Conservation (phyloP, 2,888 invertebrate genomes). For the Lobophora halterata region DNA sequence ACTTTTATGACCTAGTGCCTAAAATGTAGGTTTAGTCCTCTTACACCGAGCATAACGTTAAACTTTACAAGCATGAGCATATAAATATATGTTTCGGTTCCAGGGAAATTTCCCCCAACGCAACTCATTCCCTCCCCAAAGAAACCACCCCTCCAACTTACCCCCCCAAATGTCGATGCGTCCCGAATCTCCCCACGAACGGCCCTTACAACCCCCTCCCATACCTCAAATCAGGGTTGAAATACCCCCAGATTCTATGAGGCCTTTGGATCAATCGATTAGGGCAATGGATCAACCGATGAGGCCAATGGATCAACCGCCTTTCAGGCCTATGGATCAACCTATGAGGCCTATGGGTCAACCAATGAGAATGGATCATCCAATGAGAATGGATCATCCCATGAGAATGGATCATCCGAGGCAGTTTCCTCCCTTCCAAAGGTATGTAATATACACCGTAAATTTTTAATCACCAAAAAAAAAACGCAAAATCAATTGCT, state of each 20-base stretch:
- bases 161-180: constrained; percentile 35
- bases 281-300: neutral
- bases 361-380: no score
- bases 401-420: no score
- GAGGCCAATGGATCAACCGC: constrained; percentile 12
- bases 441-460: no score
- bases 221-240: constrained; percentile 19
- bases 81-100: constrained; percentile 28
- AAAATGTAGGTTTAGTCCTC: no score
- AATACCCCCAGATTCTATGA: constrained; percentile 17
- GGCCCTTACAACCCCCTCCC: constrained; percentile 2
- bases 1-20: no score
- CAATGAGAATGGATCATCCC: no score
- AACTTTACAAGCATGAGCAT: no score
- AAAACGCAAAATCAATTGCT: no score
- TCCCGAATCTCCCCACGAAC: neutral
- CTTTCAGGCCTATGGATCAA: constrained; percentile 29
- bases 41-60: no score
- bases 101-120: constrained; percentile 62
- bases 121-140: constrained; percentile 47
- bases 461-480: no score
- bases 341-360: no score
- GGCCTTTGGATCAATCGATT: constrained; percentile 6
- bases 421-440: no score
- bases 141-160: constrained; percentile 25